A percentile compares a stretch with the other conserved stretches of the same genome.
These are phyloP conservation scores for Arrhopalites spinosus DNA, from an alignment of 2,888 invertebrate species.

Conservation along the genomic window DNA sequence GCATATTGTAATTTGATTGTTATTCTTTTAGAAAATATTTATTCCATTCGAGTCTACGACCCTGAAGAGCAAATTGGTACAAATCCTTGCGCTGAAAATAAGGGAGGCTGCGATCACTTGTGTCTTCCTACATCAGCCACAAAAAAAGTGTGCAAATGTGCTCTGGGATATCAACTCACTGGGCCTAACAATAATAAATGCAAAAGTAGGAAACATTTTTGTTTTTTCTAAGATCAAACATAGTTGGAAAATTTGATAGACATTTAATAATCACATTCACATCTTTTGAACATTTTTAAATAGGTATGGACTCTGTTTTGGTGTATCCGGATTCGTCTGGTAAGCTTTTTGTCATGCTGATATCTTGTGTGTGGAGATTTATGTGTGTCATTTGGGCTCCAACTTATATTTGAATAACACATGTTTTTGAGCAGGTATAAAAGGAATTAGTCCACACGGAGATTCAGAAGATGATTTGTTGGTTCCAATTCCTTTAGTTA, in stretches of 20 bases:
- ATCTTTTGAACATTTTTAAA: too few relatives aligned
- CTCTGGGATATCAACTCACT: slow-evolving; percentile 70
- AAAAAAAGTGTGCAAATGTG: slow-evolving; percentile 73
- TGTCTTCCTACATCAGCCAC: slow-evolving; percentile 70
- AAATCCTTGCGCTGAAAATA: slow-evolving; percentile 66
- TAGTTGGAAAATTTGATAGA: too few relatives aligned
- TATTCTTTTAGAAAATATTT: slow-evolving; percentile 55
- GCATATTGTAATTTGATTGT: background rate
- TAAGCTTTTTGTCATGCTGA: too few relatives aligned
- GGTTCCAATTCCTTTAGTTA: slow-evolving; percentile 74
- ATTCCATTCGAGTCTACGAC: slow-evolving; percentile 66
- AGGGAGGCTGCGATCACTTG: slow-evolving; percentile 71
- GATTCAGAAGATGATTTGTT: slow-evolving; percentile 62
- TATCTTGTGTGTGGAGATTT: too few relatives aligned
- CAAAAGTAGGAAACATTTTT: slow-evolving; percentile 59
- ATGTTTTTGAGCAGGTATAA: too few relatives aligned
- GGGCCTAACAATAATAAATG: slow-evolving; percentile 64
- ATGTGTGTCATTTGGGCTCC: too few relatives aligned
- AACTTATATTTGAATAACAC: too few relatives aligned
- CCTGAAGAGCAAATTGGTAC: slow-evolving; percentile 67
- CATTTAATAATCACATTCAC: too few relatives aligned
- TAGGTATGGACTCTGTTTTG: slow-evolving; percentile 70
- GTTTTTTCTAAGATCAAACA: too few relatives aligned
- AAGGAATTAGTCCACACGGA: slow-evolving; percentile 49
- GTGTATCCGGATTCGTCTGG: slow-evolving; percentile 53